Base-by-base conservation (phyloP, 2,888 invertebrate genomes). In the Muscina levida region DNA sequence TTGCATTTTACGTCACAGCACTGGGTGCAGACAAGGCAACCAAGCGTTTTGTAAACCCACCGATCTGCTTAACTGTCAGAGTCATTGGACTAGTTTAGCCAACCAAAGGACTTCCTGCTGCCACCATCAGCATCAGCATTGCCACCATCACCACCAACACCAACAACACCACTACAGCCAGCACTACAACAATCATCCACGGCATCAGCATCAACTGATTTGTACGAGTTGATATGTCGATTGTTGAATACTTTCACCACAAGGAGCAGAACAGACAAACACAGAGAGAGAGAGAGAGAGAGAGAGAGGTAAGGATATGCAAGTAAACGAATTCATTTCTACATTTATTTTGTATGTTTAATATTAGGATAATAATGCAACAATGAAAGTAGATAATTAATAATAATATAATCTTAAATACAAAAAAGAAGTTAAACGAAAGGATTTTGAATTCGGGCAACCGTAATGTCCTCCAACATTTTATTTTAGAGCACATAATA, bases 41-140 rank as follows among this genome's bases (percentile, higher is more conserved):
- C 86, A 85, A 3, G 10, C 37, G 22, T 22, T 19, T 17, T 42
- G 19, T 5, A 62, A 62, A 62, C 42, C 24, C 65, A 46, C 46
- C 46, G 24, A 26, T 24, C 8, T 13, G 6, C 11, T 39, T 19
- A 42, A 56, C 67, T 19, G 13, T 17, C 51, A 51, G 53, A 51
- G 44, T 19, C 24, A 48, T 15, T 68, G 48, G 1, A 31, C 31
- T 3, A 26, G 39, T 51, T 39, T 4, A 39, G 37, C 3, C 8
- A 39, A 22, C 22, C 22, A 44, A 11, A 48, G 24, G 37, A 51
- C 39, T 68, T 68, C 67, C 67, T 48, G 19, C 24, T 62, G 62
- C n/a, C 65, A 46, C 2, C 68, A 53, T 53, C 51, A 51, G 11
- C 39, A 3, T 53, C n/a, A n/a, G n/a, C n/a, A n/a, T n/a, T n/a